Conservation (phyloP, 2,113 vertebrate genomes). For the Eptesicus fuscus region DNA sequence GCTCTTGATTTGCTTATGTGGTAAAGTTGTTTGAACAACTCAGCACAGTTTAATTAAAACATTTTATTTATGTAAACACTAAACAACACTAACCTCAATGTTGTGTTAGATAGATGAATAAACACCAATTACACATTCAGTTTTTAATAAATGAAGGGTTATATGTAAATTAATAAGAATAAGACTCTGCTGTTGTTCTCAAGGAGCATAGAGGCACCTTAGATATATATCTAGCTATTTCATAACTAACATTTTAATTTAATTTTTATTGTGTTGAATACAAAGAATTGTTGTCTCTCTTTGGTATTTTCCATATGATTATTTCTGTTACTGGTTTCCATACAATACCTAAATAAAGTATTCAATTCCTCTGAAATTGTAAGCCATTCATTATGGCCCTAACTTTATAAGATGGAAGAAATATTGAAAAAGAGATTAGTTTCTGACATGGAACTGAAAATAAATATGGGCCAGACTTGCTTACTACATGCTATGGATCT, state of each 20-base stretch:
- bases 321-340: background rate
- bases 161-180: background rate
- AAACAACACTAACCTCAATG: background rate
- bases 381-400: background rate
- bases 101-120: background rate
- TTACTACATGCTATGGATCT: background rate
- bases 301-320: background rate
- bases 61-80: background rate
- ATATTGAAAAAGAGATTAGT: background rate
- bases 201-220: background rate
- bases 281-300: background rate
- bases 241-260: background rate
- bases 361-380: background rate
- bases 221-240: slow-evolving; percentile 4
- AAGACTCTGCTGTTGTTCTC: background rate
- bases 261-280: background rate
- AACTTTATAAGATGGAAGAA: background rate
- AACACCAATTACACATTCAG: background rate
- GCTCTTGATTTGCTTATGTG: background rate
- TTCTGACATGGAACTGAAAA: background rate
- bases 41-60: background rate
- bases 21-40: background rate
- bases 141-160: background rate
- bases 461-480: background rate
- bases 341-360: background rate